Base-by-base conservation (phyloP, 53 echinoderm and acorn worm genomes). In the Echinometra lucunter region DNA sequence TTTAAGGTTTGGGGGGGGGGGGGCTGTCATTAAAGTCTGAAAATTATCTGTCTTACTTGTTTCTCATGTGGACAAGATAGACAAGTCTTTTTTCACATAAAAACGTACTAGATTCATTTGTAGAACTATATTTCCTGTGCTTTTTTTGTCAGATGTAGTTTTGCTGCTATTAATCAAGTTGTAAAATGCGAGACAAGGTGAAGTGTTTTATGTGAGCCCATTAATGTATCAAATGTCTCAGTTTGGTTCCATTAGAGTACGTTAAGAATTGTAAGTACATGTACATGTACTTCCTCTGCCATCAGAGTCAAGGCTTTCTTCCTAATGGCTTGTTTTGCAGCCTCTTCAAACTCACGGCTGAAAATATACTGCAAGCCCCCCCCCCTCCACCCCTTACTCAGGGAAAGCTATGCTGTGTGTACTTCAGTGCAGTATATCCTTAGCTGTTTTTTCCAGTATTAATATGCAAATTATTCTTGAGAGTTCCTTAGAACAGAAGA, bases 161-260 rank as follows among this genome's bases (percentile, higher is more conserved):
- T 19, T 13, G 8, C 53, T 27, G 6, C 21, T 27, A 63, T 60
- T 60, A 19, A 63, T 63, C 63, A 63, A 32, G 0, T 72, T 72
- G 28, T 72, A 35, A 72, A 34, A 78, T 38, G 19, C 42, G 38
- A 78, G 38, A 42, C 38, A 4, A 38, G 17, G 38, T 42, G 4
- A 78, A 42, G 78, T 78, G 38, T 78, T 78, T 78, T 78, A 32
- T 16, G 2, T 35, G 35, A 35, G 21, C 44, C 81, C 44, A 81
- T 81, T 85, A 44, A 8, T 2, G 49, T 85, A 49, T 85, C 85
- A 85, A 38, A 81, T 85, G 85, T 85, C 49, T 85, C 53, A 49
- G 45, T 30, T 85, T 2, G 49, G 45, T 85, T 10, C 49, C 53
- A 27, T 85, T 8, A 6, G n/a, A 85, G 49, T 40, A 44, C 42